phyloP scores from a whole-genome alignment of 2,888 invertebrate species.

The Drosophila tanythrix region DNA sequence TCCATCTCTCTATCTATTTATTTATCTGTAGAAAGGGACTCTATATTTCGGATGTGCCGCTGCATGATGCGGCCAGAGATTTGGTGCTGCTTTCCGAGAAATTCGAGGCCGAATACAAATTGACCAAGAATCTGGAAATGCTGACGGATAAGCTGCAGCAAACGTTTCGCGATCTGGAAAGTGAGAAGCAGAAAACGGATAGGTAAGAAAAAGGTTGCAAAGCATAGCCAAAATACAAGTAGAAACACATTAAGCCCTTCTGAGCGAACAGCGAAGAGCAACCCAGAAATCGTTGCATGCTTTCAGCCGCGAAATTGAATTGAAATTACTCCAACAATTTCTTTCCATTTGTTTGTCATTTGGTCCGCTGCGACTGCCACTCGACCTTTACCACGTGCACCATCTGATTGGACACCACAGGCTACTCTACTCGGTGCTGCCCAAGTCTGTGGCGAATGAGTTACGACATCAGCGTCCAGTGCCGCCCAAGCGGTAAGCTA shows the following conservation, averaged over 20 bases:
- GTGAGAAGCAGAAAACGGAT: conserved; percentile 98
- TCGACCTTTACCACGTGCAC: neutral
- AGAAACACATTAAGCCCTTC: conserved; percentile 54
- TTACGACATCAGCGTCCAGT: conserved; percentile 96
- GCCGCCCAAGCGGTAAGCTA: conserved; percentile 91
- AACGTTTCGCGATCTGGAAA: conserved; percentile 96
- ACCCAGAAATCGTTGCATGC: conserved; percentile 47
- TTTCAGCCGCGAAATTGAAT: conserved; percentile 68
- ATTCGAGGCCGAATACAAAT: conserved; percentile 98
- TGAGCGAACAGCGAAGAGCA: conserved; percentile 5
- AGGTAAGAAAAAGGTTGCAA: conserved; percentile 86
- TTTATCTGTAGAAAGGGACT: conserved; percentile 90
- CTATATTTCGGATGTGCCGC: conserved; percentile 96
- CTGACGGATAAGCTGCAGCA: conserved; percentile 97
- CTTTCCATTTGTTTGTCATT: conserved; percentile 61
- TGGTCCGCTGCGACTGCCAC: conserved; percentile 29
- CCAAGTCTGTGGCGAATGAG: conserved; percentile 97
- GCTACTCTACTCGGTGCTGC: conserved; percentile 96
- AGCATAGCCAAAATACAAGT: conserved; percentile 39
- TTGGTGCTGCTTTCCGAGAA: conserved; percentile 97
- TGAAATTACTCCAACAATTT: conserved; percentile 63
- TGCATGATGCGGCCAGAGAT: conserved; percentile 98
- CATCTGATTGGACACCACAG: conserved; percentile 86
- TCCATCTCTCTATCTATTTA: neutral
- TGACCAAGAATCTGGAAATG: conserved; percentile 96